A percentile compares a stretch with the other conserved stretches of the same genome.
Evolutionary conservation across 2,888 invertebrate species (phyloP).

Genomic region (Gari tellinella): DNA sequence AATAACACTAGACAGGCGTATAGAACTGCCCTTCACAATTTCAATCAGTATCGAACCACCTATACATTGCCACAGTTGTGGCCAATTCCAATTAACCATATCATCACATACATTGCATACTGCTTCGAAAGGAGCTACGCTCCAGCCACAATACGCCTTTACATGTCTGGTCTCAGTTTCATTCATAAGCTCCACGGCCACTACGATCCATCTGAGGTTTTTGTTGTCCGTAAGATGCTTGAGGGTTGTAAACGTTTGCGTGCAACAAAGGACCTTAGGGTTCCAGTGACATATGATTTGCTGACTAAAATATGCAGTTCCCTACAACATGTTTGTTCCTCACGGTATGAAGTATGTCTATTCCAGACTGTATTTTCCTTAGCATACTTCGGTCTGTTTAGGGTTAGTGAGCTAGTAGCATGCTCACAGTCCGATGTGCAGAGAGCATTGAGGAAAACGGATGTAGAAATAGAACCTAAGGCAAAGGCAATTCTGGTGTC

Average conservation of each 20-base stretch:
- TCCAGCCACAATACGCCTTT: slow-evolving; percentile 29
- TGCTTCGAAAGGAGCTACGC: slow-evolving; percentile 37
- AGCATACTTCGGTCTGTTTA: slow-evolving; percentile 41
- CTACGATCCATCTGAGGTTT: slow-evolving; percentile 2
- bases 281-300: slow-evolving; percentile 11
- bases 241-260: slow-evolving; percentile 30
- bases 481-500: background rate
- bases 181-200: slow-evolving; percentile 22
- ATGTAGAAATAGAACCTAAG: slow-evolving; percentile 7
- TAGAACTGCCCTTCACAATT: too few relatives aligned
- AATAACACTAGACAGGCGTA: slow-evolving; percentile 14
- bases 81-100: slow-evolving; percentile 14
- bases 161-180: slow-evolving; percentile 30
- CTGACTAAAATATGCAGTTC: background rate
- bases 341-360: slow-evolving; percentile 17
- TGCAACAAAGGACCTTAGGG: slow-evolving; percentile 3
- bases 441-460: background rate
- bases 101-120: slow-evolving; percentile 23
- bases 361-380: slow-evolving; percentile 23
- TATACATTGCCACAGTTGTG: slow-evolving; percentile 4
- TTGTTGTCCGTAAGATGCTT: slow-evolving; percentile 33
- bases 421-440: background rate
- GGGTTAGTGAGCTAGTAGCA: slow-evolving; percentile 35
- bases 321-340: slow-evolving; percentile 5
- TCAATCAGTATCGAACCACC: background rate